Evolutionary conservation across 2,888 invertebrate genomes (phyloP), one percentile per base, ranked within the genome.

Genomic region (Cepaea hortensis): DNA sequence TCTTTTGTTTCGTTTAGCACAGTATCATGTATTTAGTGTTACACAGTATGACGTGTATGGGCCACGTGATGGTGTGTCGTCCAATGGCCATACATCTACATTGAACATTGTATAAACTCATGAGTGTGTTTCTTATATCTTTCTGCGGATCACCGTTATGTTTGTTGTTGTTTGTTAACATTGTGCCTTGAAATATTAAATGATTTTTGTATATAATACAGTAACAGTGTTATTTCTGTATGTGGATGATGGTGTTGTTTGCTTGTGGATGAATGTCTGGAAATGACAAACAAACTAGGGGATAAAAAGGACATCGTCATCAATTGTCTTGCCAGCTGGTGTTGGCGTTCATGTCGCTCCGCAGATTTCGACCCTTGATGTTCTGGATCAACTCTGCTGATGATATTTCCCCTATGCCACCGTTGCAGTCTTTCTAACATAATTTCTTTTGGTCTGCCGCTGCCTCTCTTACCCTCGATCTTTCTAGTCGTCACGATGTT

Each of bases 161-260:
- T n/a, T 73, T 11, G 35, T 73, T 35, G n/a, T 73, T 13, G 35
- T 35, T 35, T 35, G 35, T 35, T 35, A 35, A n/a, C n/a, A 23
- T 76, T 55, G 76, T 76, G 76, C 76, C 76, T 76, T 76, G 76
- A n/a, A 76, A 76, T 76, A 76, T n/a, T 76, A 76, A 76, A 76
- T 76, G 76, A 76, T 35, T 3, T 55, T 50, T 82, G 62, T 75
- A 70, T n/a, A 68, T 55, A 23, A 75, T 3, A 61, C 65, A 5
- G 18, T 55, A 7, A 9, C 46, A 13, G 48, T 76, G 62, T 75
- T 81, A 50, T 61, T 81, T 75, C 46, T 76, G 23, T 23, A 61
- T 65, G 13, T 13, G 55, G 6, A n/a, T 73, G 11, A 18, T 73
- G 46, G 73, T 72, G 35, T 72, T 35, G 35, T 35, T 35, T 35